Conservation (phyloP, 2,888 invertebrate genomes). For the Agrotis clavis region DNA sequence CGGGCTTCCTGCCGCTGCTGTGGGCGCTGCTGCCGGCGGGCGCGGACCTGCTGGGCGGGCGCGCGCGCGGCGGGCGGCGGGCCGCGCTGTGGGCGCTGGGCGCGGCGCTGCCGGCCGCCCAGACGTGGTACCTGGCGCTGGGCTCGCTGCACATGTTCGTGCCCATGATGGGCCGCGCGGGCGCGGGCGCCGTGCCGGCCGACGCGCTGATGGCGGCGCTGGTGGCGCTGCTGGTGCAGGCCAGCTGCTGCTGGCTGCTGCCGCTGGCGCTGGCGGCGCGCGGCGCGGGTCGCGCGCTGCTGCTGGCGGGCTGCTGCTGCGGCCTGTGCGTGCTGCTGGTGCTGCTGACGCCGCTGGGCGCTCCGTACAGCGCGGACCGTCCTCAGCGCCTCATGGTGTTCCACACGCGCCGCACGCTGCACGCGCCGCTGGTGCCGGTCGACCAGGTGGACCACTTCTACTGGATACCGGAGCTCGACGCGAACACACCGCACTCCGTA, state of each 20-base stretch:
- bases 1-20: slow-evolving; percentile 93
- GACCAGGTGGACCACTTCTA: slow-evolving; percentile 84
- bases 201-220: slow-evolving; percentile 70
- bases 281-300: slow-evolving; percentile 29
- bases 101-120: slow-evolving; percentile 91
- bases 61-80: slow-evolving; percentile 84
- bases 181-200: slow-evolving; percentile 89
- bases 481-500: slow-evolving; percentile 92
- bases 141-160: slow-evolving; percentile 94
- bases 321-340: slow-evolving; percentile 70
- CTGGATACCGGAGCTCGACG: slow-evolving; percentile 95
- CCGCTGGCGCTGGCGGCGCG: slow-evolving; percentile 74
- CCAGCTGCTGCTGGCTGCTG: slow-evolving; percentile 78
- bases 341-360: slow-evolving; percentile 82
- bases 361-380: slow-evolving; percentile 91
- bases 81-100: slow-evolving; percentile 90
- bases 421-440: slow-evolving; percentile 87
- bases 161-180: slow-evolving; percentile 95
- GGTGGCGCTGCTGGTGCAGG: slow-evolving; percentile 79
- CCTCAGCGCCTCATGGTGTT: slow-evolving; percentile 95
- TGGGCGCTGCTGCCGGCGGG: slow-evolving; percentile 92
- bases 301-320: slow-evolving; percentile 60
- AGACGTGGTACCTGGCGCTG: slow-evolving; percentile 93
- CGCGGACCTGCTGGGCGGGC: slow-evolving; percentile 88
- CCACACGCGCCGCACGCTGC: slow-evolving; percentile 91